These are phyloP conservation scores for Pristionchus pacificus DNA, from an alignment of 1,140 invertebrate genomes.

Conservation along the genomic window DNA sequence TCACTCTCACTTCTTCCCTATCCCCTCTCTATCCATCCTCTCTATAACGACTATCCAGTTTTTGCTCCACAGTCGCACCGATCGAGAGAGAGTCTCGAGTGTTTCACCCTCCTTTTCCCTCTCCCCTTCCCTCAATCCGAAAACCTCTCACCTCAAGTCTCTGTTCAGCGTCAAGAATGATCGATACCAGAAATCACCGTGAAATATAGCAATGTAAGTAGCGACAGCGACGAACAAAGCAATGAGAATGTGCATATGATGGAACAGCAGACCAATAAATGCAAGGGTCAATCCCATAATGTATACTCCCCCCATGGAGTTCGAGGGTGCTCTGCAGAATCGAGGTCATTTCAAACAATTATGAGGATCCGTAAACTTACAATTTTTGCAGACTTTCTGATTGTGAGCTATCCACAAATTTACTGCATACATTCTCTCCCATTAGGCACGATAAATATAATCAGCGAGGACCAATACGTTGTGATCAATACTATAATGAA, in stretches of 20 bases:
- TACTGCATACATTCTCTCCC: too few species aligned
- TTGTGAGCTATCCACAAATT: too few species aligned
- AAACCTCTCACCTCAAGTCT: constrained; percentile 44
- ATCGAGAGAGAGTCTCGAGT: constrained; percentile 23
- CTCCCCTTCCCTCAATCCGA: constrained; percentile 1
- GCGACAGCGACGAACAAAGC: constrained; percentile 4
- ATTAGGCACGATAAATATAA: too few species aligned
- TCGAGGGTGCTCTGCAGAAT: too few species aligned
- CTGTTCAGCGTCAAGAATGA: constrained; percentile 52
- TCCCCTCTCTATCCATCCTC: not conserved
- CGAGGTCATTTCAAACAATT: too few species aligned
- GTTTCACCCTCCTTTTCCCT: not conserved
- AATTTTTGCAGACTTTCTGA: too few species aligned
- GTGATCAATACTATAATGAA: too few species aligned
- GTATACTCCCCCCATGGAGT: too few species aligned
- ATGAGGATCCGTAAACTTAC: too few species aligned
- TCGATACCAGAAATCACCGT: constrained; percentile 54
- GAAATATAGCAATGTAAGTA: constrained; percentile 26
- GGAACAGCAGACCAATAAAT: not conserved
- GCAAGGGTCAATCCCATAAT: not conserved
- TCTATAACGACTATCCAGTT: constrained; percentile 1
- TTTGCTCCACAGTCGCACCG: too few species aligned
- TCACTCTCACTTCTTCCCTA: not conserved
- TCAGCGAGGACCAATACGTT: too few species aligned
- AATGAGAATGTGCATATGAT: too few species aligned